A percentile compares a stretch with the other conserved stretches of the same genome.
These are phyloP conservation scores for Agriotes lineatus DNA, from an alignment of 2,888 invertebrate genomes.

Conservation along the genomic window DNA sequence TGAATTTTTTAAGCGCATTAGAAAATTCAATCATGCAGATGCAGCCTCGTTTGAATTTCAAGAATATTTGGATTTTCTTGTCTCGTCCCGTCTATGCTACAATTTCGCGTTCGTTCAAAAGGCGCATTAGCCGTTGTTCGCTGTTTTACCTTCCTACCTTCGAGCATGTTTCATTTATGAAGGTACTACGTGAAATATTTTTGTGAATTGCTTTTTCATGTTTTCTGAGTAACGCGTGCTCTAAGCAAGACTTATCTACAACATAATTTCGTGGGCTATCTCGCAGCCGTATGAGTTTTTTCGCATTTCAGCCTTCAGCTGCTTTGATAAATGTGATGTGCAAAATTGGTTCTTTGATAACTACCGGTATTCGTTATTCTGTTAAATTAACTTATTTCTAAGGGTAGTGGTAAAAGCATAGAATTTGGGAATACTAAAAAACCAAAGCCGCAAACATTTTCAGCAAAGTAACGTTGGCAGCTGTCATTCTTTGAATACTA, in stretches of 20 bases:
- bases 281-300: background rate
- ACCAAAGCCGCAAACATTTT: no score
- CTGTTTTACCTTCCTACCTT: constrained; percentile 8
- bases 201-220: constrained; percentile 18
- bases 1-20: constrained; percentile 6
- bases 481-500: no score
- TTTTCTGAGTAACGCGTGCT: constrained; percentile 9
- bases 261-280: background rate
- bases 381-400: no score
- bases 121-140: constrained; percentile 1
- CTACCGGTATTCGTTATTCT: no score
- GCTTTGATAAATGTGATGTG: no score
- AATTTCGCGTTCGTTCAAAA: background rate
- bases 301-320: background rate
- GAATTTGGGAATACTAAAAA: no score
- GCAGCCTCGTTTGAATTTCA: constrained; percentile 10
- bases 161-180: constrained; percentile 20
- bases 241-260: background rate
- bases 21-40: constrained; percentile 16
- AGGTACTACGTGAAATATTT: constrained; percentile 13
- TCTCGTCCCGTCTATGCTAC: constrained; percentile 13
- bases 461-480: no score
- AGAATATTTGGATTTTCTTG: constrained; percentile 12
- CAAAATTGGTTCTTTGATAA: no score
- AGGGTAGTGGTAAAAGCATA: no score